Percentiles rank a stretch among this genome's conserved stretches.
Conservation (phyloP, 2,113 vertebrate species). For the Bubo blakistoni region DNA sequence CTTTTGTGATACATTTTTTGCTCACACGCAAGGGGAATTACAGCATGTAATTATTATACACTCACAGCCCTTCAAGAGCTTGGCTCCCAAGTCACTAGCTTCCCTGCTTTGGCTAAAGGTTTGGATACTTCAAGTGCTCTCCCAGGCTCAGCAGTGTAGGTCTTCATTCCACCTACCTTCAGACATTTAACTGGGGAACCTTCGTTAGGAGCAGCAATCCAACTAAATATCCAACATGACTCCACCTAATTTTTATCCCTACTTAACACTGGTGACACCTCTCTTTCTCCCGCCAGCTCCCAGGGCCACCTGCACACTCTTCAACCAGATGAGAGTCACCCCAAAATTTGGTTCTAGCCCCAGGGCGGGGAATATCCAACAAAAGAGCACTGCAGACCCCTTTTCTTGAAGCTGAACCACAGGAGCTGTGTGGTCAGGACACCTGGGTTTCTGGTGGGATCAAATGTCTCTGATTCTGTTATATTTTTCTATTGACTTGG, state of each 20-base stretch:
- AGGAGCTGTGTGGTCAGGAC: not conserved
- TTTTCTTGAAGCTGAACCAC: not conserved
- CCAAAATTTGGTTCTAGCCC: not conserved
- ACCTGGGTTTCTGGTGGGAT: not conserved
- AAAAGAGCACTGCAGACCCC: not conserved
- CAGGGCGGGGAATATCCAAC: not conserved
- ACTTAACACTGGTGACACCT: not conserved
- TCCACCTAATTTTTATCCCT: not conserved
- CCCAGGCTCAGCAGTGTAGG: not conserved
- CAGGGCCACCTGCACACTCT: not conserved
- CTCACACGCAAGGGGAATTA: not conserved
- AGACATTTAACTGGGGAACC: not conserved
- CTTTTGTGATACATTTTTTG: not conserved
- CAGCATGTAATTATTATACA: not conserved
- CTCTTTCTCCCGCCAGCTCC: not conserved
- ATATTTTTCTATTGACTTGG: not conserved
- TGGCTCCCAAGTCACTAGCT: not conserved
- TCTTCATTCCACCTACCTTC: not conserved
- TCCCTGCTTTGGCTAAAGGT: not conserved
- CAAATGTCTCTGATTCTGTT: not conserved
- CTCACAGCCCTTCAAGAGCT: not conserved
- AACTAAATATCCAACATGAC: rapidly evolving
- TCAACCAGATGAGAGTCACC: not conserved
- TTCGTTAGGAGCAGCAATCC: not conserved
- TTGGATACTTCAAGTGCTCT: not conserved